Base-by-base conservation (phyloP, 1,140 invertebrate genomes). In the Hycleus phaleratus region DNA sequence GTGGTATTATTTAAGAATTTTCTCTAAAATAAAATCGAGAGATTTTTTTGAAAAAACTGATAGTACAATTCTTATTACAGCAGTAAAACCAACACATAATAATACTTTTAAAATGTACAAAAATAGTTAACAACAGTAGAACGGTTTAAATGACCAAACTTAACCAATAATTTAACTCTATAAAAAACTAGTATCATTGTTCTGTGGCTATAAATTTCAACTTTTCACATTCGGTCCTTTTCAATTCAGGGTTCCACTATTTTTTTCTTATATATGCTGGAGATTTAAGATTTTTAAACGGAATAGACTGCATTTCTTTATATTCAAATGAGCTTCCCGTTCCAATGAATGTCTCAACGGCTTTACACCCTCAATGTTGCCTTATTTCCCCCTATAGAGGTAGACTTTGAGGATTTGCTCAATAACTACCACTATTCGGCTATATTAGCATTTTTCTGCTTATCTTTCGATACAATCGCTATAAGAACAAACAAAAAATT, bases 181-280 rank as follows among this genome's bases (percentile, higher is more conserved):
- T 71, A 69, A 69, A 18, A 71, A 71, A 71, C 66, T 68, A 63
- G 68, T 69, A 68, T 71, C 69, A 71, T 71, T 71, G 69, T 71
- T 71, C 69, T 71, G 68, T 59, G 58, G 66, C 60, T 50, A 68
- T 71, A 71, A 71, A 71, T 71, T 71, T 68, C 50, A 71, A 71
- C 61, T 71, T 71, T 71, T 65, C 66, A 71, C 69, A 71, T 71
- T 71, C 68, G 69, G 68, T 69, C 63, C 69, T 71, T 71, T 69
- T 69, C 69, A 69, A 69, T 71, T 69, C 68, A 58, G 60, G 53
- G 53, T 55, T 68, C 47, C 51, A 58, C 47, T 56, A 56, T 66
- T 69, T 63, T 67, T 65, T 40, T 61, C 58, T 66, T 26, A n/a
- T 45, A 58, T 32, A 32, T 32, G 38, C 43, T 55, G 44, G 52